Conservation (phyloP, 2,888 invertebrate species). For the Timandra comae region DNA sequence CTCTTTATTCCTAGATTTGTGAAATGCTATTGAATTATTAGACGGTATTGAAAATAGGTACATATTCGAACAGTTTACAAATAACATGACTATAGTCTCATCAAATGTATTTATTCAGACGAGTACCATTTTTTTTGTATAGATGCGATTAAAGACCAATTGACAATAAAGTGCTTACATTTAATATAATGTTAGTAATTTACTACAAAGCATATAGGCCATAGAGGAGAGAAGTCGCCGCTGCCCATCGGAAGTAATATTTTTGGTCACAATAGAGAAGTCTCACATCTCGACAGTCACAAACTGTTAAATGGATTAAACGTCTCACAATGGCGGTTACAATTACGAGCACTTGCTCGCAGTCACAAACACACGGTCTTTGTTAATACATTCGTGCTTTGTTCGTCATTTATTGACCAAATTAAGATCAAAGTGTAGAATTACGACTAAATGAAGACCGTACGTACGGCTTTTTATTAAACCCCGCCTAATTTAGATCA, state of each 20-base stretch:
- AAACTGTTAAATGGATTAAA: slow-evolving; percentile 68
- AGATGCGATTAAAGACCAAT: too few relatives aligned
- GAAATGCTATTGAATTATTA: too few relatives aligned
- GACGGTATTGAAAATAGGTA: too few relatives aligned
- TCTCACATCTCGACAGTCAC: slow-evolving; percentile 42
- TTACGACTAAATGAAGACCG: slow-evolving; percentile 17
- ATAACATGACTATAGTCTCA: too few relatives aligned
- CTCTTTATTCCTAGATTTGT: background rate
- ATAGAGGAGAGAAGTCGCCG: slow-evolving; percentile 17
- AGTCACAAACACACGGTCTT: slow-evolving; percentile 42
- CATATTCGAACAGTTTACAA: slow-evolving; percentile 14
- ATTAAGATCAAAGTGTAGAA: slow-evolving; percentile 4
- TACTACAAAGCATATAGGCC: too few relatives aligned
- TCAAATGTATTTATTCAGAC: too few relatives aligned
- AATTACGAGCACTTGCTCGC: slow-evolving; percentile 45
- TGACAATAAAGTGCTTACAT: too few relatives aligned
- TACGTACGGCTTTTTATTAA: slow-evolving; percentile 29
- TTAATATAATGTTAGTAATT: too few relatives aligned
- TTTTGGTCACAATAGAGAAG: slow-evolving; percentile 43
- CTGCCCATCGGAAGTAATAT: slow-evolving; percentile 46
- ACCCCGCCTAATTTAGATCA: slow-evolving; percentile 38
- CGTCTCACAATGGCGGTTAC: slow-evolving; percentile 56
- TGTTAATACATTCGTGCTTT: slow-evolving; percentile 43
- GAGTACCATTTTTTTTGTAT: too few relatives aligned
- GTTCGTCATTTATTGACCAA: slow-evolving; percentile 29